Evolutionary conservation across 2,888 invertebrate species (phyloP).

Genomic region (Sisyra nigra): DNA sequence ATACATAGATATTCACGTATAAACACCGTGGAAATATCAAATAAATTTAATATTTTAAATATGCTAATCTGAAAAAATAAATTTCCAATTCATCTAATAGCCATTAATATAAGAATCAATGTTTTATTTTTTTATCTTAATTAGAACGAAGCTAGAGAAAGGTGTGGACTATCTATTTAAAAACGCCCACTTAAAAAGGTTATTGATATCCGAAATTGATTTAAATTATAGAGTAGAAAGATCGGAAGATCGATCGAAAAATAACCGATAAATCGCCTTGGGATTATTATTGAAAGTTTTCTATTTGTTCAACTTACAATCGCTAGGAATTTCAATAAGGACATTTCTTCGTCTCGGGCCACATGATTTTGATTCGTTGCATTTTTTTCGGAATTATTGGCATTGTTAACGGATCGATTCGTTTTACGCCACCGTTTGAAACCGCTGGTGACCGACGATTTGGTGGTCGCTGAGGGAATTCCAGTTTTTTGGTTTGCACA

Average conservation of each 20-base stretch:
- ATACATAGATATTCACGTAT: too few species aligned
- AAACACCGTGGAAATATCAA: too few species aligned
- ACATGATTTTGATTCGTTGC: slow-evolving; percentile 10
- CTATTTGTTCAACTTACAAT: slow-evolving; percentile 45
- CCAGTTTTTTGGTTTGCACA: slow-evolving; percentile 3
- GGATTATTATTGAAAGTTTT: not conserved
- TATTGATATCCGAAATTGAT: too few species aligned
- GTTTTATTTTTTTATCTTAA: too few species aligned
- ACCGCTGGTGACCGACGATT: slow-evolving; percentile 15
- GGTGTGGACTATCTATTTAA: too few species aligned
- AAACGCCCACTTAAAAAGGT: too few species aligned
- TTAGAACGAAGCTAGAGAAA: too few species aligned
- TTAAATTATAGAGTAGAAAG: too few species aligned
- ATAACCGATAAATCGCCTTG: not conserved
- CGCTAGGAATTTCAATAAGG: slow-evolving; percentile 55
- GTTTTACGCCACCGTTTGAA: slow-evolving; percentile 22
- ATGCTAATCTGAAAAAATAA: too few species aligned
- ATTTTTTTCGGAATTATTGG: slow-evolving; percentile 12
- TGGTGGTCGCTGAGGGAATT: not conserved
- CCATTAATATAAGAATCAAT: too few species aligned
- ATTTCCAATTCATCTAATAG: too few species aligned
- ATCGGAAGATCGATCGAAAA: not conserved
- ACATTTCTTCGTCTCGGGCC: slow-evolving; percentile 27
- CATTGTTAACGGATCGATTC: slow-evolving; percentile 14
- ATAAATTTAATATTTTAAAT: too few species aligned